Percentiles rank a stretch among this genome's conserved stretches.
These are phyloP conservation scores for Chloropsis hardwickii DNA, from an alignment of 2,113 vertebrate species.

Conservation along the genomic window DNA sequence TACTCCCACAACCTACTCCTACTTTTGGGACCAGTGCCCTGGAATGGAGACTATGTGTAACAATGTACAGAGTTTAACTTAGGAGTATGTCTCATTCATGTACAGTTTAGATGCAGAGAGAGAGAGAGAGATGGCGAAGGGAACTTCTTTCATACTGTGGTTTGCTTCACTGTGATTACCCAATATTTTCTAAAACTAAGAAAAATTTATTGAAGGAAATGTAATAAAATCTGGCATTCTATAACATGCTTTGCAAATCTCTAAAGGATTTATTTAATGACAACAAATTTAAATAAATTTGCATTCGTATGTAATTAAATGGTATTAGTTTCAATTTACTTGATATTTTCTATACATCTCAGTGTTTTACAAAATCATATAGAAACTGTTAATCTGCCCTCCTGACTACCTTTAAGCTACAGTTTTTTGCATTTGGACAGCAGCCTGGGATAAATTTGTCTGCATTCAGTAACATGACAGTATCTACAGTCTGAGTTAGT, in stretches of 20 bases:
- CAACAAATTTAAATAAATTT: not conserved
- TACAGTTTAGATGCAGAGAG: not conserved
- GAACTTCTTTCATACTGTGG: not conserved
- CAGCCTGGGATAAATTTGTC: not conserved
- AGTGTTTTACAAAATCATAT: not conserved
- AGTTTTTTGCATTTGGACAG: not conserved
- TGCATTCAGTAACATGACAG: not conserved
- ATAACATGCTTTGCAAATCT: not conserved
- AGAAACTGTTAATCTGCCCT: not conserved
- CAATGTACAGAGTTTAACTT: not conserved
- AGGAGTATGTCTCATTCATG: not conserved
- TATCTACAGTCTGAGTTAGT: not conserved
- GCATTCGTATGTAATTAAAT: not conserved
- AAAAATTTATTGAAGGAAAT: not conserved
- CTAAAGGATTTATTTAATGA: not conserved
- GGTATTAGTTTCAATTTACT: not conserved
- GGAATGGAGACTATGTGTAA: accelerated
- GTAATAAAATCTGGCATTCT: not conserved
- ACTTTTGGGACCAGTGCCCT: not conserved
- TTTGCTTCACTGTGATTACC: not conserved
- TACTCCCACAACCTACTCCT: not conserved
- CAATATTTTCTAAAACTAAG: not conserved
- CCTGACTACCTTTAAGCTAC: not conserved
- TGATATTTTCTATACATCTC: not conserved
- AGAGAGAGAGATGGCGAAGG: not conserved